Evolutionary conservation across 2,113 vertebrate species (phyloP).

Genomic region (Plectropomus leopardus): DNA sequence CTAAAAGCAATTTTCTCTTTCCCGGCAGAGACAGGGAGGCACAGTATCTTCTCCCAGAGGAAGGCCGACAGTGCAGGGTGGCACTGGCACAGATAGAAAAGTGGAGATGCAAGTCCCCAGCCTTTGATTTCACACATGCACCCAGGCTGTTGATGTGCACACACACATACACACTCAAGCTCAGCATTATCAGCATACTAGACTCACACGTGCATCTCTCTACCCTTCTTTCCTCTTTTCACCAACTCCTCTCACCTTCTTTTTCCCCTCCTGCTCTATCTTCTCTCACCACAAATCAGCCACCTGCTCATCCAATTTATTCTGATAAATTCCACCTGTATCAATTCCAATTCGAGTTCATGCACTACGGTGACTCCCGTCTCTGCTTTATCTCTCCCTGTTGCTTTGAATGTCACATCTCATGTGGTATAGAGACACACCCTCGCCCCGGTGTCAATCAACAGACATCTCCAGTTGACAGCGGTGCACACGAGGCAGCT

Average conservation of each 20-base stretch:
- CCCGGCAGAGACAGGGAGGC: constrained; percentile 14
- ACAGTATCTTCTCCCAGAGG: constrained; percentile 43
- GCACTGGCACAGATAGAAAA: constrained; percentile 35
- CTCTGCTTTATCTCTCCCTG: constrained; percentile 26
- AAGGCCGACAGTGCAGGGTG: constrained; percentile 33
- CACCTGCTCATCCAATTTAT: constrained; percentile 71
- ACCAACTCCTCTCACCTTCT: constrained; percentile 10
- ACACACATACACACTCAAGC: background rate
- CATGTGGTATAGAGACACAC: constrained; percentile 11
- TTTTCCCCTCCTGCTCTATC: constrained; percentile 12
- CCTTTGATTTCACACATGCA: constrained; percentile 45
- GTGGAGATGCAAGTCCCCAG: constrained; percentile 29
- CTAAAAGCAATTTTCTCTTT: constrained; percentile 56
- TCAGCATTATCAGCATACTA: constrained; percentile 25
- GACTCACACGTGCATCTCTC: constrained; percentile 35
- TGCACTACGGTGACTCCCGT: constrained; percentile 6
- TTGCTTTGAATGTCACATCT: constrained; percentile 66
- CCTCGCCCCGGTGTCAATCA: constrained; percentile 60
- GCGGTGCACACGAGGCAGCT: constrained; percentile 51
- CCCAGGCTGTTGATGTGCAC: background rate
- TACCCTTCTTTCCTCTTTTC: background rate
- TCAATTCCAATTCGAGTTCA: constrained; percentile 47
- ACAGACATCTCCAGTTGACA: constrained; percentile 50
- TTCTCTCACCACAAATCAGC: constrained; percentile 58
- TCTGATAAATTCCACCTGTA: constrained; percentile 59